Evolutionary conservation across 92 coral and sea anemone species (phyloP).

Genomic region (Pocillopora meandrina): DNA sequence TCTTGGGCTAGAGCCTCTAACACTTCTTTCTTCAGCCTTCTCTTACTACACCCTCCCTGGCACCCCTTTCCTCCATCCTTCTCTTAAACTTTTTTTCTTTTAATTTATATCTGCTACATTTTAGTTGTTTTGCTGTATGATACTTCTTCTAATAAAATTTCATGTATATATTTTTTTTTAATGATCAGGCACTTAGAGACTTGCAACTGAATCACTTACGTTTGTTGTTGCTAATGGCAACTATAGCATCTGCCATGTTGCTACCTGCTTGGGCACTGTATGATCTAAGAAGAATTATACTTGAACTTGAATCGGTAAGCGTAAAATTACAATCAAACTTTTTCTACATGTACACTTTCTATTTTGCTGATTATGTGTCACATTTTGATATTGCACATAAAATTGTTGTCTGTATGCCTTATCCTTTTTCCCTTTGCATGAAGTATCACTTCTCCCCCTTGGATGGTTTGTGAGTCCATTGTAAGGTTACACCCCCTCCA

Average conservation of each 20-base stretch:
- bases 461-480: too few relatives aligned
- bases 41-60: not conserved
- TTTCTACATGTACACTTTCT: not conserved
- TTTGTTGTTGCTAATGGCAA: conserved; percentile 75
- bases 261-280: conserved; percentile 92
- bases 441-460: too few relatives aligned
- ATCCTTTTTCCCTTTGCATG: too few relatives aligned
- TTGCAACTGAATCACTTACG: conserved; percentile 90
- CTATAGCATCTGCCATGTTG: conserved; percentile 70
- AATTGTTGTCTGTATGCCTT: too few relatives aligned
- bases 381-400: too few relatives aligned
- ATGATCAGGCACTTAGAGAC: conserved; percentile 79
- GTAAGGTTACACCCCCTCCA: too few relatives aligned
- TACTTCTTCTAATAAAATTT: not conserved
- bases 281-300: conserved; percentile 75
- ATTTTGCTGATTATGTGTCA: too few relatives aligned
- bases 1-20: not conserved
- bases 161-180: not conserved
- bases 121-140: too few relatives aligned
- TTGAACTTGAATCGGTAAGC: conserved; percentile 83
- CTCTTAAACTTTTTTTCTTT: too few relatives aligned
- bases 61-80: too few relatives aligned
- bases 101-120: too few relatives aligned
- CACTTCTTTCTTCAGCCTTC: not conserved
- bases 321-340: not conserved